Conservation (phyloP, 2,888 invertebrate species). For the Tipula helvola region DNA sequence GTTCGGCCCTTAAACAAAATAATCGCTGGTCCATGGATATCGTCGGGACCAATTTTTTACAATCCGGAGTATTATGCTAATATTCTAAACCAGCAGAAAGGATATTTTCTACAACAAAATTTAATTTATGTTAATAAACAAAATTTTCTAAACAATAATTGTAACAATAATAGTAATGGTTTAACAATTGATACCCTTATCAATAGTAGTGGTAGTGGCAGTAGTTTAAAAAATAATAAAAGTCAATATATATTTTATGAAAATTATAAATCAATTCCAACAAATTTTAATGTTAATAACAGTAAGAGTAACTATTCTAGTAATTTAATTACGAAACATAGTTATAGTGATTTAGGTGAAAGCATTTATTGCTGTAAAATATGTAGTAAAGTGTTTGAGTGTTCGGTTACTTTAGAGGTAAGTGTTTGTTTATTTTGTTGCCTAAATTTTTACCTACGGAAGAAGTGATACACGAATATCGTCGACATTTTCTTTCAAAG, state of each 20-base stretch:
- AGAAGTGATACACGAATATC: not conserved
- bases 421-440: constrained; percentile 14
- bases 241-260: not conserved
- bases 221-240: not conserved
- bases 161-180: not conserved
- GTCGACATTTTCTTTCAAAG: not conserved
- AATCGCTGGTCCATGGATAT: constrained; percentile 45
- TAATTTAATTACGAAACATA: constrained; percentile 12
- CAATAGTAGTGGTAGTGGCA: not conserved
- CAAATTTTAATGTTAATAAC: constrained; percentile 5
- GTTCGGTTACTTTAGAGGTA: constrained; percentile 33
- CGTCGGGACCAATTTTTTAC: constrained; percentile 30
- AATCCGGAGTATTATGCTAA: not conserved
- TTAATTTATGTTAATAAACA: constrained; percentile 4
- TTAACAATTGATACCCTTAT: not conserved
- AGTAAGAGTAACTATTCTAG: not conserved
- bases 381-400: constrained; percentile 35
- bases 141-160: not conserved
- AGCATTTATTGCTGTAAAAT: constrained; percentile 32
- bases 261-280: not conserved
- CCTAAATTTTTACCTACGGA: not conserved
- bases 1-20: constrained; percentile 38
- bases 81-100: not conserved
- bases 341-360: constrained; percentile 23
- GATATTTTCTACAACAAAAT: not conserved